Conservation (phyloP, 1,140 invertebrate genomes). For the Argopecten irradians region DNA sequence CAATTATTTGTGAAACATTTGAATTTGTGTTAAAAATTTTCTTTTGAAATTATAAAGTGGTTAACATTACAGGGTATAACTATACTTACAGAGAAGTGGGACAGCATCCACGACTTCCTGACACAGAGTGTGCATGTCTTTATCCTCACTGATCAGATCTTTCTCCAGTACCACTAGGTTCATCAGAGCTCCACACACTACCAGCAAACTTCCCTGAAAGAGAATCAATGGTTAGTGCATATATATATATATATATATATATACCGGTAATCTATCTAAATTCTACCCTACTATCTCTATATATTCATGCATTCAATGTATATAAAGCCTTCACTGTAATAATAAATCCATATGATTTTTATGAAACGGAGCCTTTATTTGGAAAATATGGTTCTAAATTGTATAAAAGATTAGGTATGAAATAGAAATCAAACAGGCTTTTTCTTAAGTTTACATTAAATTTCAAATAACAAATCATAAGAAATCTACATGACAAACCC, state of each 20-base stretch:
- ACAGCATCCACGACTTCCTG: conserved; percentile 35
- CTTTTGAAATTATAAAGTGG: not conserved
- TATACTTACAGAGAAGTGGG: conserved; percentile 20
- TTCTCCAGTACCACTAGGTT: conserved; percentile 92
- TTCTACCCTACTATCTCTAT: not conserved
- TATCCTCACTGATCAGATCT: conserved; percentile 86
- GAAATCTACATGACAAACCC: no score
- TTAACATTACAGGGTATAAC: not conserved
- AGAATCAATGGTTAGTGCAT: not conserved
- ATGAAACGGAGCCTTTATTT: no score
- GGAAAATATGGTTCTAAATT: no score
- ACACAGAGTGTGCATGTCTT: conserved; percentile 81
- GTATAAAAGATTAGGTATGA: no score
- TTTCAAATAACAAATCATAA: no score
- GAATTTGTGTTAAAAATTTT: not conserved
- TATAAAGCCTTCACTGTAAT: no score
- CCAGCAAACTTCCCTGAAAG: conserved; percentile 84
- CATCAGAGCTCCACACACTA: conserved; percentile 93
- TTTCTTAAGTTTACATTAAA: no score
- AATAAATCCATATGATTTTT: no score
- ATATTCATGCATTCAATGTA: no score
- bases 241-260: not conserved
- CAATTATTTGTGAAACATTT: no score
- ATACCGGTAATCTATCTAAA: not conserved
- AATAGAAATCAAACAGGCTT: no score